Evolutionary conservation across 2,888 invertebrate genomes (phyloP), one percentile per base, ranked within the genome.

Genomic region (Drosophila paranaensis): DNA sequence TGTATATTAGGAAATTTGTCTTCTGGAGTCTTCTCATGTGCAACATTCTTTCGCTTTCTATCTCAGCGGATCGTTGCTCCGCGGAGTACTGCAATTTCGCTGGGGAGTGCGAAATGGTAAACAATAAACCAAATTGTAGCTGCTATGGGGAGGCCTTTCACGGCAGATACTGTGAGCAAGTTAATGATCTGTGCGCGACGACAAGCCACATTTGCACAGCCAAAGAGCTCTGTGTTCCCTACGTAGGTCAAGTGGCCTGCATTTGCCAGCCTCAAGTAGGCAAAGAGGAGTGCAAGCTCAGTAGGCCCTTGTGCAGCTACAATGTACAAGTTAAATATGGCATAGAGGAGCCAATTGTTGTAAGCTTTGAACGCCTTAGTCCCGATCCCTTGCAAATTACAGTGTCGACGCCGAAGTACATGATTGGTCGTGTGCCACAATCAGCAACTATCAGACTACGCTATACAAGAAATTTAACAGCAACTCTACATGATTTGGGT

Each of bases 21-120:
- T 25, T 65, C 9, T 14, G 14, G 37, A 25, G 13, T 10, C 8
- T 71, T 4, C 2, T 65, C 5, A n/a, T 75, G n/a, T 48, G 11
- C 20, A 54, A 10, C 0, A 1, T 25, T 5, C 20, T 58, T 1
- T 13, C 37, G 1, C 2, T 40, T 6, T 50, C 8, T 11, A 14
- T 13, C 6, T 58, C 40, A 9, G 3, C 14, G 10, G 6, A 54
- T 2, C 61, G 45, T 0, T 76, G 76, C 51, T 76, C 77, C 0
- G 16, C 76, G n/a, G 61, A 72, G 46, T 77, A 71, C 45, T 77
- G 76, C 27, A 76, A 76, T 33, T 58, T 51, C 61, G 76, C 76
- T 10, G 77, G 76, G 16, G 76, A 61, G 6, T 76, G 75, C 16
- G 33, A 9, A 8, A 20, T 76, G 9, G 33, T 72, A 2, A 25